These are phyloP conservation scores for Gibbula magus DNA, from an alignment of 2,888 invertebrate species.

Conservation along the genomic window DNA sequence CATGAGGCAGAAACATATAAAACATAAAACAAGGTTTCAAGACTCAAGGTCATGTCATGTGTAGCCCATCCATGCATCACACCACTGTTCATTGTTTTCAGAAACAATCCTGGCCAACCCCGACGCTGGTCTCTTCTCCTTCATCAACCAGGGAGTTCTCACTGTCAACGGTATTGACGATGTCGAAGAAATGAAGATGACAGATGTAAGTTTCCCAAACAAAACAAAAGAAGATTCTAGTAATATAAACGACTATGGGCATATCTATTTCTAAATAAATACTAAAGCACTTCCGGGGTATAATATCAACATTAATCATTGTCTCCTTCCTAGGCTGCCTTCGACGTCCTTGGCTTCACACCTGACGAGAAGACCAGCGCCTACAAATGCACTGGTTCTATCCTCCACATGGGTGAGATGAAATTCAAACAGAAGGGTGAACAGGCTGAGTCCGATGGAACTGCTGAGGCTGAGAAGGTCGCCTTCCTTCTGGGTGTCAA, in stretches of 20 bases:
- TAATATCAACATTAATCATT: not conserved
- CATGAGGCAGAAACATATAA: too few relatives aligned
- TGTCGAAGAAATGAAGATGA: conserved; percentile 87
- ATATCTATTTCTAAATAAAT: not conserved
- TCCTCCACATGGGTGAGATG: conserved; percentile 99
- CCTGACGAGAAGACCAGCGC: conserved; percentile 94
- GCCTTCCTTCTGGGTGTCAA: conserved; percentile 94
- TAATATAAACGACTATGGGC: not conserved
- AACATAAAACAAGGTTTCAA: too few relatives aligned
- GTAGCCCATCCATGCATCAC: too few relatives aligned
- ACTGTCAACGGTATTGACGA: conserved; percentile 97
- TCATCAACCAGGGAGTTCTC: conserved; percentile 95
- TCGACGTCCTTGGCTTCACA: conserved; percentile 98
- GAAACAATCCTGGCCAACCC: conserved; percentile 87
- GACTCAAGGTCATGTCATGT: too few relatives aligned
- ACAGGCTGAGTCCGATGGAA: conserved; percentile 80
- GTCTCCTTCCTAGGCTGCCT: conserved; percentile 86
- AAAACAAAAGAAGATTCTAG: too few relatives aligned
- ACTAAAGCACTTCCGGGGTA: not conserved
- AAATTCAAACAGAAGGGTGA: conserved; percentile 99
- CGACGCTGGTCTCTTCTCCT: conserved; percentile 85
- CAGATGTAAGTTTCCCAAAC: too few relatives aligned
- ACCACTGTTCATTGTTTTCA: conserved; percentile 74
- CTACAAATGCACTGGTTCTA: conserved; percentile 97
- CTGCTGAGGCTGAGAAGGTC: conserved; percentile 88